Evolutionary conservation across 2,888 invertebrate genomes (phyloP).

Genomic region (Spisula subtruncata): DNA sequence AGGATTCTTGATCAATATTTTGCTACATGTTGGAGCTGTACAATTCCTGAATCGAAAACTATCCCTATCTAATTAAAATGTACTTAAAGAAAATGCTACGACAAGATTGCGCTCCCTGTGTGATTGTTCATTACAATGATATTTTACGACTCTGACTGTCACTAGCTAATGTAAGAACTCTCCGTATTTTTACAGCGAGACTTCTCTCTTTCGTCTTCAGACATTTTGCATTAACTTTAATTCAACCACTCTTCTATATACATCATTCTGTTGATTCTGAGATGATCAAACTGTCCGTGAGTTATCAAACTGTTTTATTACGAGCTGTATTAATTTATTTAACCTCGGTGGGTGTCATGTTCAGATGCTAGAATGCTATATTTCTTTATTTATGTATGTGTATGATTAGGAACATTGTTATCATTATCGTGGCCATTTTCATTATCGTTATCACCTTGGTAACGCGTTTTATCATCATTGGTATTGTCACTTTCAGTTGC

Average conservation of each 20-base stretch:
- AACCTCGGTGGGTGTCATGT: neutral
- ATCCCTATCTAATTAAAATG: too few relatives aligned
- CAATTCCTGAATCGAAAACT: too few relatives aligned
- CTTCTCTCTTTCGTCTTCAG: neutral
- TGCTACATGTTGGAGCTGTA: too few relatives aligned
- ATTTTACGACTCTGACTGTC: neutral
- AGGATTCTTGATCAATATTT: too few relatives aligned
- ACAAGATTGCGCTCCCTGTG: too few relatives aligned
- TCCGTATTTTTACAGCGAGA: neutral
- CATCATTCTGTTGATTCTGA: neutral
- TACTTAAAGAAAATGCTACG: too few relatives aligned
- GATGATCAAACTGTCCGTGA: neutral
- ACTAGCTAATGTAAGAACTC: neutral
- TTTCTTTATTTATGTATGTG: neutral
- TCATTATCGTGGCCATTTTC: neutral
- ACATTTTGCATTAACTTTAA: conserved; percentile 15
- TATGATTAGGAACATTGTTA: neutral
- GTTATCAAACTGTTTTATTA: too few relatives aligned
- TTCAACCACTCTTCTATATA: neutral
- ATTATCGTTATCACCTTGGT: neutral
- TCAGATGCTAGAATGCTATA: neutral
- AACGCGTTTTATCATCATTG: too few relatives aligned
- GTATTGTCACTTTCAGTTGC: neutral
- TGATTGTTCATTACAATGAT: too few relatives aligned
- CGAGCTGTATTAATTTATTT: too few relatives aligned